Conservation (phyloP, 2,113 vertebrate genomes). For the Lophotis ruficrista region DNA sequence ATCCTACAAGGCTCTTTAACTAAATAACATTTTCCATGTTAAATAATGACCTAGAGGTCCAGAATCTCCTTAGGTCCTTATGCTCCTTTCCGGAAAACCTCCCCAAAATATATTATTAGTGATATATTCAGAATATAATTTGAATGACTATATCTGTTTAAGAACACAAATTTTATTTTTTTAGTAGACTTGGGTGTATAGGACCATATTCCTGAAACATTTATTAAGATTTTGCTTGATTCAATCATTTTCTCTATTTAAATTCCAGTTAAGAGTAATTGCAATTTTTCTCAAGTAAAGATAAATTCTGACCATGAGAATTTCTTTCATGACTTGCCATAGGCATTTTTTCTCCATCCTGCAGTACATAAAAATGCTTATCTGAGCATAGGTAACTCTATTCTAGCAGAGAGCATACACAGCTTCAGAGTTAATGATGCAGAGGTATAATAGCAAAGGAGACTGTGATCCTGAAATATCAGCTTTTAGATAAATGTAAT, state of each 20-base stretch:
- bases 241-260: neutral
- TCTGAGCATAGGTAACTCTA: neutral
- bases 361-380: neutral
- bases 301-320: neutral
- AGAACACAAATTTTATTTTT: neutral
- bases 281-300: neutral
- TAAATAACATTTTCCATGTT: constrained; percentile 18
- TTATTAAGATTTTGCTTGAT: neutral
- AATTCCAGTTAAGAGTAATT: neutral
- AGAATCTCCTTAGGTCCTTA: neutral
- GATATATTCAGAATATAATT: neutral
- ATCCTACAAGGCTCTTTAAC: constrained; percentile 12
- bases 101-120: neutral
- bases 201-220: neutral
- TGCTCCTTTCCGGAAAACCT: neutral
- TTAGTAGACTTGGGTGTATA: neutral
- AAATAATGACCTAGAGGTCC: neutral
- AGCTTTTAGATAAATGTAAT: neutral
- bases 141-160: neutral
- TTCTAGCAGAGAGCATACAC: neutral
- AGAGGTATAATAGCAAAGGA: neutral
- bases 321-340: neutral
- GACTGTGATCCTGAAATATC: neutral
- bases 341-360: neutral
- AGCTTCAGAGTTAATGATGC: neutral